Evolutionary conservation across 1,140 invertebrate genomes (phyloP).

Genomic region (Polyergus mexicanus): DNA sequence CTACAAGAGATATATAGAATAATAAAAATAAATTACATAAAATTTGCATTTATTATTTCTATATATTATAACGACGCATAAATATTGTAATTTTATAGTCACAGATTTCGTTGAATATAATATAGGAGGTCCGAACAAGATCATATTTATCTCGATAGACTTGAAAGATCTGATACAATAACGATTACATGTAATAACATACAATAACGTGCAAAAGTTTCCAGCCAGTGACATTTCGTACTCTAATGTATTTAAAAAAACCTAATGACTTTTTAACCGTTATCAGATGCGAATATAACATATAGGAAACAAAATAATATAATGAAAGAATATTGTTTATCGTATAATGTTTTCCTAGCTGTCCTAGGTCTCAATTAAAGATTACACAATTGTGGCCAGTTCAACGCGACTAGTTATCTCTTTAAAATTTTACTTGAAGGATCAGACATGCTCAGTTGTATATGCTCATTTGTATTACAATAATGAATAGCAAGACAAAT

Average conservation of each 20-base stretch:
- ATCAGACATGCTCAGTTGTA: background rate
- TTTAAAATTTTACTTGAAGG: too few species aligned
- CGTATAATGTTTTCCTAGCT: background rate
- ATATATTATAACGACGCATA: background rate
- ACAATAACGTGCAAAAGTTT: too few species aligned
- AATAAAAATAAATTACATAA: background rate
- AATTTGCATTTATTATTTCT: constrained; percentile 6
- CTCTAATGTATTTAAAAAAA: too few species aligned
- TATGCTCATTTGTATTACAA: constrained; percentile 6
- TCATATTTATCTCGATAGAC: background rate
- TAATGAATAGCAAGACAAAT: background rate
- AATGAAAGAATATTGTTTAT: too few species aligned
- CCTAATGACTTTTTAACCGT: too few species aligned
- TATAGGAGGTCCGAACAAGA: background rate
- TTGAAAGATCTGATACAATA: background rate
- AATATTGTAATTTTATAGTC: background rate
- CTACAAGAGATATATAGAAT: background rate
- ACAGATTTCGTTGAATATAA: background rate
- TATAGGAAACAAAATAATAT: too few species aligned
- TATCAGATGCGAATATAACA: too few species aligned
- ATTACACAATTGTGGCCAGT: too few species aligned
- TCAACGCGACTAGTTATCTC: too few species aligned
- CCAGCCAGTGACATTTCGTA: too few species aligned
- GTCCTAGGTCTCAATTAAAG: background rate
- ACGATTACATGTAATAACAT: background rate